These are phyloP conservation scores for Daubentonia madagascariensis DNA, from an alignment of 2,113 vertebrate genomes.

Conservation along the genomic window DNA sequence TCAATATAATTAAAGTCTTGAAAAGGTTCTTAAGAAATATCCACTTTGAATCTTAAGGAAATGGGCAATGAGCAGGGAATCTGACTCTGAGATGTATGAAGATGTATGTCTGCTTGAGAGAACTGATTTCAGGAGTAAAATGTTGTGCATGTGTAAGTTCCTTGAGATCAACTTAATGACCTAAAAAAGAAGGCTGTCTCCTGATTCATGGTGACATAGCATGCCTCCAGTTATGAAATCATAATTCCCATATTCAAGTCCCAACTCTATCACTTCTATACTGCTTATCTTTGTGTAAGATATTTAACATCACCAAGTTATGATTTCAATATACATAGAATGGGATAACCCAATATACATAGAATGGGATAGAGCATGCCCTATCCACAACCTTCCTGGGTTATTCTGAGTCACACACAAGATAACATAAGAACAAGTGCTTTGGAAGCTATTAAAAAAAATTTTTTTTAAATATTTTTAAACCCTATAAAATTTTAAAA, in stretches of 20 bases:
- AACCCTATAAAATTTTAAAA: background rate
- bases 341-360: background rate
- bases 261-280: background rate
- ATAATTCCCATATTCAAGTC: background rate
- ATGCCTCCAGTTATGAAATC: background rate
- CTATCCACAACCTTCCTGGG: background rate
- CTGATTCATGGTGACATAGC: background rate
- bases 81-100: background rate
- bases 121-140: conserved; percentile 5
- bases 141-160: background rate
- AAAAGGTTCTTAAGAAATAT: background rate
- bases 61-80: background rate
- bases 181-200: background rate
- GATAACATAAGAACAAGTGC: background rate
- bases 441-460: background rate
- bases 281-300: background rate
- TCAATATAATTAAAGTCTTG: background rate
- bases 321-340: background rate
- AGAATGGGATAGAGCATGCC: background rate
- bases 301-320: background rate
- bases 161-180: background rate
- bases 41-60: conserved; percentile 14
- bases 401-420: background rate
- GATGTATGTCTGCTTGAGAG: background rate
- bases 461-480: background rate